Evolutionary conservation across 37 sponge, comb jelly and placozoan species (phyloP), one percentile per base, ranked within the genome.

Genomic region (Amphimedon queenslandica): DNA sequence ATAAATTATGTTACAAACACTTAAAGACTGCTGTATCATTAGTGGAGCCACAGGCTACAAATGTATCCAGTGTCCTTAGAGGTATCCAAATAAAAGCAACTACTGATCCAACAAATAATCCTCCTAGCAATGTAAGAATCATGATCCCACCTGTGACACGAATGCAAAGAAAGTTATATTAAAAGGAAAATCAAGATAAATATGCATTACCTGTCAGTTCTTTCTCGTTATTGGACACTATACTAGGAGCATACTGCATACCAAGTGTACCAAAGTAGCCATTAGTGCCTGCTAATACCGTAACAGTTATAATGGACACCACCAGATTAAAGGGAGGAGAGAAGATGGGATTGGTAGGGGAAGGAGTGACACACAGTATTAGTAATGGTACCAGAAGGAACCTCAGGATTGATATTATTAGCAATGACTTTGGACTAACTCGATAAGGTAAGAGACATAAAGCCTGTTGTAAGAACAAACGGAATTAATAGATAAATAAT

Each of bases 231-330:
- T 82, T 37, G n/a, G 72, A 70, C 13, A 90, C 82, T 33, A 68
- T 23, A 29, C 40, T 2, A 25, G 95, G 77, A 1, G 88, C 77
- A 37, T 64, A 67, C 47, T 87, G 70, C 82, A 94, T 84, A 28
- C 88, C 70, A 0, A 87, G 55, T 63, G 72, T 66, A 6, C 91
- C 88, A 73, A 90, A 87, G 74, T 90, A 90, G 40, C 95, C 95
- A 65, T 70, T 87, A 39, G 85, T 80, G 40, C 87, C 55, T 0
- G 88, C 95, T 40, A 94, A 41, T 23, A 77, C 35, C 24, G 79
- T 21, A 3, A 68, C 69, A 2, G 83, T 39, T 1, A 75, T 34
- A 8, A 83, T 72, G 23, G 88, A 74, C 57, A 57, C 37, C 41
- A 56, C n/a, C n/a, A n/a, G n/a, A n/a, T n/a, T 71, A 40, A 61